Evolutionary conservation across 30 jellyfish, hydroid and myxozoan genomes (phyloP), one percentile per base, ranked within the genome.

Genomic region (Nemopilema nomurai): DNA sequence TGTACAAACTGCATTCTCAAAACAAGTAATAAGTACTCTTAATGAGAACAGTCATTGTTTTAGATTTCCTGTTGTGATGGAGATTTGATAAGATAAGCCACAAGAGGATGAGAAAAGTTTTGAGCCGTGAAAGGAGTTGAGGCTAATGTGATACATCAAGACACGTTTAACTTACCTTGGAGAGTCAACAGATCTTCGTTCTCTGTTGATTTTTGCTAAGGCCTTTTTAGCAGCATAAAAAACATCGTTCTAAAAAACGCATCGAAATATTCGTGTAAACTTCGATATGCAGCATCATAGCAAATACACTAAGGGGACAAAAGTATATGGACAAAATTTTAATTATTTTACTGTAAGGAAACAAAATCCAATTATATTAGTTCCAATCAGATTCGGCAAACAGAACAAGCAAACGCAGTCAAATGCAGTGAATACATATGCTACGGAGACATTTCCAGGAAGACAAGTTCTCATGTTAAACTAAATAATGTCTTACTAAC

Each of bases 191-290:
- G 22, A 18, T 16, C 62, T 62, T 62, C 78, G 63, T 49, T 77
- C 87, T 62, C 78, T 28, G 31, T 66, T 57, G 49, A 77, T 53
- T 18, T 20, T 77, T 4, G 49, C 78, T 16, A 77, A 31, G 8
- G 77, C 28, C 62, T 77, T 75, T 16, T 77, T 57, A 51, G 87
- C 87, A 77, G 29, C n/a, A 18, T 6, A 62, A 29, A 31, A 77
- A n/a, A 19, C 66, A 62, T 77, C 78, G n/a, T 64, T 62, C 87
- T 77, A 23, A 22, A 77, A 77, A 3, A 3, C 57, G 13, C 13
- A 13, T 13, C 6, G 13, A 41, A 41, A 41, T n/a, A n/a, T n/a
- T n/a, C n/a, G n/a, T n/a, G n/a, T n/a, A n/a, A n/a, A n/a, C n/a
- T n/a, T n/a, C n/a, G n/a, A n/a, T n/a, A n/a, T n/a, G n/a, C n/a